Evolutionary conservation across 2,797 vertebrate genomes (phyloP).

Genomic region (Tenualosa thibaudeaui): DNA sequence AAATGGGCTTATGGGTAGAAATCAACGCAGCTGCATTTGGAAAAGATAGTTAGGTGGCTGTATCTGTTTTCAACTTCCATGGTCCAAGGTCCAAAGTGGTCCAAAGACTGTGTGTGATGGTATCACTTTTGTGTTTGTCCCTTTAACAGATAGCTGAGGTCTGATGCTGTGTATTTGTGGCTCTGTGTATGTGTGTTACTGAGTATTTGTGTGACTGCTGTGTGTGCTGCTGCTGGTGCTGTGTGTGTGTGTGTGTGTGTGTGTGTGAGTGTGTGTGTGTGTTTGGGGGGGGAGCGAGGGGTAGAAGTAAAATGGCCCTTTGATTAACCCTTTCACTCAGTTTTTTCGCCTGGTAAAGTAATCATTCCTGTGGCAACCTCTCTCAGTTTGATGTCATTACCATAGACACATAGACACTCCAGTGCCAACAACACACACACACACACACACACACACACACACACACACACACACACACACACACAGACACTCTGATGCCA

Average conservation of each 20-base stretch:
- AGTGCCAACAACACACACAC: conserved; percentile 49
- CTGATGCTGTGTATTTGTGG: neutral
- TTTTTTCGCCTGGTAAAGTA: neutral
- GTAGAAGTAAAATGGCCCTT: neutral
- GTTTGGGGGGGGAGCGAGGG: neutral
- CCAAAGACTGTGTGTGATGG: too few species aligned
- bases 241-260: neutral
- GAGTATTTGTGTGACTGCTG: neutral
- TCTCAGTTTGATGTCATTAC: neutral
- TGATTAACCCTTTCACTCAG: neutral
- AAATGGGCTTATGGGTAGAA: neutral
- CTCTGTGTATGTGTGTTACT: neutral
- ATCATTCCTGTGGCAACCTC: neutral
- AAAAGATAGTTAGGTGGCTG: too few species aligned
- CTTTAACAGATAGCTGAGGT: neutral
- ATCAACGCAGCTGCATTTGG: neutral
- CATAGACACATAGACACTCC: conserved; percentile 46
- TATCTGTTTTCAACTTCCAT: too few species aligned
- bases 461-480: conserved; percentile 39
- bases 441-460: conserved; percentile 57
- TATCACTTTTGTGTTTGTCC: too few species aligned
- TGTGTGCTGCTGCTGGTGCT: too few species aligned
- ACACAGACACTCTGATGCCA: conserved; percentile 26
- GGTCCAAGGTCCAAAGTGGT: neutral
- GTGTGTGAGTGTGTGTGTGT: neutral